Evolutionary conservation across 2,113 vertebrate species (phyloP), one percentile per base, ranked within the genome.

Genomic region (Channa maculata): DNA sequence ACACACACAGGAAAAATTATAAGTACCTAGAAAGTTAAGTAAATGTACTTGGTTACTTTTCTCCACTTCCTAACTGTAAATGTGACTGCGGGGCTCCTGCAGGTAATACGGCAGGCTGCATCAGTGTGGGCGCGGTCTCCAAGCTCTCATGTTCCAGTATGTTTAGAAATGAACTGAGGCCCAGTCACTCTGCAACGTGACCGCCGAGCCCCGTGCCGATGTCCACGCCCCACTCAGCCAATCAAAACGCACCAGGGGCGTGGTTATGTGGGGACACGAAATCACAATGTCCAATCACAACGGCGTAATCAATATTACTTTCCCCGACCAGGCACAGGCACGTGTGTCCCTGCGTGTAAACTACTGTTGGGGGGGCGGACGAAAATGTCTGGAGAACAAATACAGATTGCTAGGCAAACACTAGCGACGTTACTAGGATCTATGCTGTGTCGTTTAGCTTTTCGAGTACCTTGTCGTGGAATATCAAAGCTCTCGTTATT

Each of bases 281-380:
- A 1, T 12, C 1, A 0, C 0, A 0, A 0, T 6, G 70, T 37
- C 92, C 93, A 94, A 93, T 94, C 73, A 71, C 2, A 0, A 46
- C 0, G 3, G 13, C 2, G 0, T 7, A 3, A 58, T 44, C 41
- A 2, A 46, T 15, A 43, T 15, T 37, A 76, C 68, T 73, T 36
- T 50, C 24, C 52, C 7, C 46, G 65, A 5, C 54, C 73, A 58
- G 38, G 71, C 64, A 52, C 44, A 0, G 10, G 71, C 92, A 94
- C 92, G 91, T 94, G 93, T 88, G 79, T 44, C 43, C 71, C 45
- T 92, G 89, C 91, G 92, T 92, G 93, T 93, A 83, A 58, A 79
- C 85, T 79, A 44, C 41, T 5, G 62, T 43, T 39, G 69, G 65
- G 44, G 71, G 52, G 43, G 11, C 14, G 74, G 51, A 11, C 14